Conservation (phyloP, 2,113 vertebrate genomes). For the Oplegnathus fasciatus region DNA sequence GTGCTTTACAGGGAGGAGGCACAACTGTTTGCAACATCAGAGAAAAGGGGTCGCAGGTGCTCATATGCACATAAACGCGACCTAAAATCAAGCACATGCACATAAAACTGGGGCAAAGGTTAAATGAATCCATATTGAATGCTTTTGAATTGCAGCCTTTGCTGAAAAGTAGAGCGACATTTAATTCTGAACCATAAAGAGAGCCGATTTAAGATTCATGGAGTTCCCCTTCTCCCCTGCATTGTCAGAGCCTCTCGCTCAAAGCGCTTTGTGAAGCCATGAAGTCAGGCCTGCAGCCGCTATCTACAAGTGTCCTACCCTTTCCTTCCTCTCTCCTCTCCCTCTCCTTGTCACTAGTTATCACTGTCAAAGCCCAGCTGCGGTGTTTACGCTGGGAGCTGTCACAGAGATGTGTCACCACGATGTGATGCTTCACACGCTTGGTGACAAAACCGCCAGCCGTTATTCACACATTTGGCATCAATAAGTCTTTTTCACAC, state of each 20-base stretch:
- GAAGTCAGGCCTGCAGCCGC: slow-evolving; percentile 66
- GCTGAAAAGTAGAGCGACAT: slow-evolving; percentile 12
- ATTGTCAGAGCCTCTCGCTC: slow-evolving; percentile 51
- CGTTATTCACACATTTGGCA: slow-evolving; percentile 59
- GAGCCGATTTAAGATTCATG: slow-evolving; percentile 43
- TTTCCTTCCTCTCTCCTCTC: slow-evolving; percentile 73
- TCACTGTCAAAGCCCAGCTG: slow-evolving; percentile 76
- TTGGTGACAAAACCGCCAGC: slow-evolving; percentile 67
- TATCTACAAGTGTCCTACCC: slow-evolving; percentile 78
- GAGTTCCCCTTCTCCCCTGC: slow-evolving; percentile 40
- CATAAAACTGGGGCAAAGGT: slow-evolving; percentile 57
- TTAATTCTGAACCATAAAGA: slow-evolving; percentile 9
- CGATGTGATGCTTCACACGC: slow-evolving; percentile 77
- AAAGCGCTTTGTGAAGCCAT: slow-evolving; percentile 54
- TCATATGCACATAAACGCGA: slow-evolving; percentile 45
- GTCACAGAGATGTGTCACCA: slow-evolving; percentile 76
- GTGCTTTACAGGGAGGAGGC: slow-evolving; percentile 39
- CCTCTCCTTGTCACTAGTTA: slow-evolving; percentile 78
- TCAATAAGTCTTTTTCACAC: slow-evolving; percentile 52
- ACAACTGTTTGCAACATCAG: slow-evolving; percentile 20
- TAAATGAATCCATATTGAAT: slow-evolving; percentile 46
- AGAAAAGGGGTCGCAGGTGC: slow-evolving; percentile 50
- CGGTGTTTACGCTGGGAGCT: slow-evolving; percentile 71
- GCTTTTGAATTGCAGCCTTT: slow-evolving; percentile 32
- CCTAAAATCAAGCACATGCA: slow-evolving; percentile 43